Base-by-base conservation (phyloP, 1,140 invertebrate genomes). In the Neodiprion virginianus region DNA sequence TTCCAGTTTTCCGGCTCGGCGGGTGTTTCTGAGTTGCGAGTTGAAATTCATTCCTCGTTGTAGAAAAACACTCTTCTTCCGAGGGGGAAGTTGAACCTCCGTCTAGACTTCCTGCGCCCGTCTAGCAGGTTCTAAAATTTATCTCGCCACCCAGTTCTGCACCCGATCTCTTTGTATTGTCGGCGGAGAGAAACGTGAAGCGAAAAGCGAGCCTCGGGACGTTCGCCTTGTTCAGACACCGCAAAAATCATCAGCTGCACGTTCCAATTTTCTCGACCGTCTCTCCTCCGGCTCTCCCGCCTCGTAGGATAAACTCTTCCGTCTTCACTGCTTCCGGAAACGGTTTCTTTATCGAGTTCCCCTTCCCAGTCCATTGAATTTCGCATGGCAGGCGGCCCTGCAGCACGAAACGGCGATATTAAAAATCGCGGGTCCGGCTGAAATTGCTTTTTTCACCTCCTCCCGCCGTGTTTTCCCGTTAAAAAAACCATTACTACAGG, bases 61-160 rank as follows among this genome's bases (percentile, higher is more conserved):
- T 61, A 61, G 53, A 61, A 61, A 61, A 61, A 12, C 53, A 61
- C 53, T 61, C 8, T 61, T 61, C 53, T 61, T 61, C 53, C 53
- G 8, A 61, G n/a, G 5, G n/a, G 8, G 53, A 8, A 40, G 7
- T 61, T 61, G 53, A 61, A 61, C 53, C 53, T 61, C 53, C n/a
- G 53, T 8, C 53, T 61, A 14, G 11, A 61, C 53, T 61, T 61
- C 53, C 53, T 61, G 53, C 28, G 28, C 11, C 53, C 53, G 53
- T 12, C 53, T 61, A 61, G 53, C n/a, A 3, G 53, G 11, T 61
- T 61, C 53, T 61, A 9, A 61, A 61, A 61, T 61, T 61, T 61
- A 61, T 61, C 53, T 61, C 5, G 8, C 53, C n/a, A 12, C 11
- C 11, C 11, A 12, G 53, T 61, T 61, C n/a, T 61, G 8, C n/a